A percentile compares a stretch with the other conserved stretches of the same genome.
Evolutionary conservation across 64 coral and sea anemone genomes (phyloP).

Genomic region (Porites australiensis): DNA sequence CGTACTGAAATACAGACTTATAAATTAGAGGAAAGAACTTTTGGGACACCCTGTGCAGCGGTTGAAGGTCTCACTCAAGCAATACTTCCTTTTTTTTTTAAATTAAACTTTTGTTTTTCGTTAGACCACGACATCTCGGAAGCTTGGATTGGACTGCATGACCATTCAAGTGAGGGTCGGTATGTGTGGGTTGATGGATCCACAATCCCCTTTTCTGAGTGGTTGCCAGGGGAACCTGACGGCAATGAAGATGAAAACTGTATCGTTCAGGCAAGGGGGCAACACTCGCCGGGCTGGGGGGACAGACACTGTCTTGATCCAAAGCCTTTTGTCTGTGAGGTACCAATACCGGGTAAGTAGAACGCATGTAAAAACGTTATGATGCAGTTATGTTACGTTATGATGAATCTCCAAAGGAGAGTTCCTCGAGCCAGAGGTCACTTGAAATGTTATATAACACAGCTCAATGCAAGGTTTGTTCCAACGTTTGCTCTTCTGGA

Average conservation of each 20-base stretch:
- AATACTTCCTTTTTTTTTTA: too few species aligned
- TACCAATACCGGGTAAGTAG: slow-evolving; percentile 26
- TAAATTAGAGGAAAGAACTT: too few species aligned
- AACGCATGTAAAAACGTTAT: too few species aligned
- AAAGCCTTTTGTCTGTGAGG: slow-evolving; percentile 49
- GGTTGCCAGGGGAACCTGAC: slow-evolving; percentile 53
- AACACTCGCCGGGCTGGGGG: slow-evolving; percentile 43
- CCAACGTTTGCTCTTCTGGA: too few species aligned
- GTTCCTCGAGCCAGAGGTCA: too few species aligned
- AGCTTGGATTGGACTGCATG: slow-evolving; percentile 75
- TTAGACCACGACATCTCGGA: slow-evolving; percentile 20
- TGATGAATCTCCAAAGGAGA: too few species aligned
- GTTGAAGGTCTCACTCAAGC: too few species aligned
- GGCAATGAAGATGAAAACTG: slow-evolving; percentile 54
- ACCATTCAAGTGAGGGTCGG: slow-evolving; percentile 29
- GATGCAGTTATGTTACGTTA: too few species aligned
- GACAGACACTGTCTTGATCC: slow-evolving; percentile 38
- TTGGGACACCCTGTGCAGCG: too few species aligned
- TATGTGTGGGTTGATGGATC: slow-evolving; percentile 62
- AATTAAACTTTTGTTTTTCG: background rate
- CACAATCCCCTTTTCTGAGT: slow-evolving; percentile 48
- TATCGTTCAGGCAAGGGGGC: slow-evolving; percentile 33
- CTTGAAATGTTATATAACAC: too few species aligned
- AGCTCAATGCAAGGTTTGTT: too few species aligned
- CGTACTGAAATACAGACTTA: too few species aligned